Conservation (phyloP, 1,140 invertebrate species). For the Eumaeus atala region DNA sequence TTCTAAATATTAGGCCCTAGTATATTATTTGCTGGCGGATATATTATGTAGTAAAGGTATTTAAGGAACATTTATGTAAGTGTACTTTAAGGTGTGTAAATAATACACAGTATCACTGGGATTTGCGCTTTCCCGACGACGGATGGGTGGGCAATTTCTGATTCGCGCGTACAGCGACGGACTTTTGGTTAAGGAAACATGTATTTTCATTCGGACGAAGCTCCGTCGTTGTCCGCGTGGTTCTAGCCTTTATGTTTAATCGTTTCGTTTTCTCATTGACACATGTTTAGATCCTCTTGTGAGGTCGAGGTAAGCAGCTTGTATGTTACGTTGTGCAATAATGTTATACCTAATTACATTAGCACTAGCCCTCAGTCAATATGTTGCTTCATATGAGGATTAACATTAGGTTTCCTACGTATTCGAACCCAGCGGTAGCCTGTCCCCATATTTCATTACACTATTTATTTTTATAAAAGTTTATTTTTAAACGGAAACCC, state of each 20-base stretch:
- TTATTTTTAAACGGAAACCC: no score
- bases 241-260: neutral
- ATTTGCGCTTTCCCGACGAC: slow-evolving; percentile 21
- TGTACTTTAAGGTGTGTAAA: slow-evolving; percentile 64
- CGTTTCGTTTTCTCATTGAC: no score
- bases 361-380: no score
- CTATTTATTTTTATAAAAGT: no score
- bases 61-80: slow-evolving; percentile 31
- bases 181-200: slow-evolving; percentile 11
- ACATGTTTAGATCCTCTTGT: no score
- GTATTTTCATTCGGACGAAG: slow-evolving; percentile 19
- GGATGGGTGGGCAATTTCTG: slow-evolving; percentile 17
- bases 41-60: slow-evolving; percentile 14
- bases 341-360: no score
- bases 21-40: slow-evolving; percentile 46
- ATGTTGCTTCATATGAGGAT: no score
- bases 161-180: slow-evolving; percentile 1
- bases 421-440: no score
- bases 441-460: no score
- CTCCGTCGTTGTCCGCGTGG: neutral
- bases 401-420: no score
- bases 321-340: no score
- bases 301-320: no score
- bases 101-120: slow-evolving; percentile 55
- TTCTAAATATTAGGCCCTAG: slow-evolving; percentile 48